Conservation (phyloP, 2,797 vertebrate genomes). For the Lutjanus campechanus region DNA sequence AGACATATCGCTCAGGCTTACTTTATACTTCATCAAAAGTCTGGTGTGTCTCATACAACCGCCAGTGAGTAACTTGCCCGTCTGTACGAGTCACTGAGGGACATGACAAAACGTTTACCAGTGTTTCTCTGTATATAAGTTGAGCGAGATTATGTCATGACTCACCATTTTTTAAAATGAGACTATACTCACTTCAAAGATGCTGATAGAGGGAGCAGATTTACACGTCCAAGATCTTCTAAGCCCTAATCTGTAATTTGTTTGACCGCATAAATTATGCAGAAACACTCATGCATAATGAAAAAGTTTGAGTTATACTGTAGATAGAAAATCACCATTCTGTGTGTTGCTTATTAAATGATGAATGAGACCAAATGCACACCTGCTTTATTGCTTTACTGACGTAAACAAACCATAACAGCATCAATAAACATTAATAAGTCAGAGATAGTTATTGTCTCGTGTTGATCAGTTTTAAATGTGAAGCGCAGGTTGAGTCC, state of each 20-base stretch:
- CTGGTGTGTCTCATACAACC: too few species aligned
- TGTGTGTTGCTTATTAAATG: conserved; percentile 7
- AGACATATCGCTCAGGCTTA: too few species aligned
- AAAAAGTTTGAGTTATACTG: conserved; percentile 19
- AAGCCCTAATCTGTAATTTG: conserved; percentile 17
- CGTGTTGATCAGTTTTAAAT: too few species aligned
- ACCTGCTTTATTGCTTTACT: not conserved
- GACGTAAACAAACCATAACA: conserved; percentile 17
- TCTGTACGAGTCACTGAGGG: too few species aligned
- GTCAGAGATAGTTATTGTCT: not conserved
- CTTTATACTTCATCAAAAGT: too few species aligned
- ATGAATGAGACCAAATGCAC: conserved; percentile 3
- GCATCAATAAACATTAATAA: conserved; percentile 6
- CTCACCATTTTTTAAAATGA: not conserved
- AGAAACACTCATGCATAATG: conserved; percentile 47
- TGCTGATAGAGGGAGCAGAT: conserved; percentile 7
- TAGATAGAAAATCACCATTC: conserved; percentile 20
- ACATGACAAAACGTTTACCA: too few species aligned
- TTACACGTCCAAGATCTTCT: conserved; percentile 21
- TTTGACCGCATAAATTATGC: conserved; percentile 47
- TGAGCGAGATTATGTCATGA: not conserved
- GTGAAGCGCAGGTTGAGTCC: not conserved
- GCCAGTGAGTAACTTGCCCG: too few species aligned
- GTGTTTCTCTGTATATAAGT: not conserved
- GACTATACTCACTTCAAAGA: not conserved